phyloP scores from a whole-genome alignment of 1,140 invertebrate species.

The Propsilocerus akamusi region DNA sequence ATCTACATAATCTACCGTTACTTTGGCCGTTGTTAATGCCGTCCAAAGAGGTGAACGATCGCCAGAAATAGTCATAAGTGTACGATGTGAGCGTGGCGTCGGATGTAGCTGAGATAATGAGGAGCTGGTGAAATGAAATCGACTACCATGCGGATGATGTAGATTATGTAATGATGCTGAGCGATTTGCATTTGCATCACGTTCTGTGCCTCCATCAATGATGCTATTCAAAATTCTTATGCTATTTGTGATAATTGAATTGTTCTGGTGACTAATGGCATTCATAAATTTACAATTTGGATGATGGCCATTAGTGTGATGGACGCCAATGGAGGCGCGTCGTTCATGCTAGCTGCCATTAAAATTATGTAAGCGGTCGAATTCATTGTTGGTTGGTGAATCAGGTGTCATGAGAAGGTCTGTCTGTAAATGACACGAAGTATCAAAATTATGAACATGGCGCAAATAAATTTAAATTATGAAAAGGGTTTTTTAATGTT shows the following conservation, averaged over 20 bases:
- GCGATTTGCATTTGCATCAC: neutral
- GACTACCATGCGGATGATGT: neutral
- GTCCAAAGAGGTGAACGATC: constrained; percentile 40
- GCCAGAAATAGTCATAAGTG: constrained; percentile 10
- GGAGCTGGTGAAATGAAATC: constrained; percentile 17
- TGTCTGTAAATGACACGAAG: neutral
- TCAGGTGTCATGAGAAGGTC: constrained; percentile 4
- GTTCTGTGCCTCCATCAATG: neutral
- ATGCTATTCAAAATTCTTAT: neutral
- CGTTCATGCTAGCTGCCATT: constrained; percentile 2
- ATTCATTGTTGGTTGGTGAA: neutral
- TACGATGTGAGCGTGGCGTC: constrained; percentile 7
- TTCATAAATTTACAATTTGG: neutral
- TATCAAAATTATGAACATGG: neutral
- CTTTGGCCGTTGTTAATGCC: constrained; percentile 38
- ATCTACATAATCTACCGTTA: constrained; percentile 9
- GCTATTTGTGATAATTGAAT: neutral
- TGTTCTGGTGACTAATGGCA: neutral
- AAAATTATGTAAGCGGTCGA: constrained; percentile 3
- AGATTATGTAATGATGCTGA: constrained; percentile 10
- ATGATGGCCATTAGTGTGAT: neutral
- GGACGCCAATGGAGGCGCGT: neutral
- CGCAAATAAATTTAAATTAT: constrained; percentile 3
- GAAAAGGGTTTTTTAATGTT: neutral
- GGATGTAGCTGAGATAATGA: constrained; percentile 13